Base-by-base conservation (phyloP, 2,113 vertebrate species). In the Mugil cephalus region DNA sequence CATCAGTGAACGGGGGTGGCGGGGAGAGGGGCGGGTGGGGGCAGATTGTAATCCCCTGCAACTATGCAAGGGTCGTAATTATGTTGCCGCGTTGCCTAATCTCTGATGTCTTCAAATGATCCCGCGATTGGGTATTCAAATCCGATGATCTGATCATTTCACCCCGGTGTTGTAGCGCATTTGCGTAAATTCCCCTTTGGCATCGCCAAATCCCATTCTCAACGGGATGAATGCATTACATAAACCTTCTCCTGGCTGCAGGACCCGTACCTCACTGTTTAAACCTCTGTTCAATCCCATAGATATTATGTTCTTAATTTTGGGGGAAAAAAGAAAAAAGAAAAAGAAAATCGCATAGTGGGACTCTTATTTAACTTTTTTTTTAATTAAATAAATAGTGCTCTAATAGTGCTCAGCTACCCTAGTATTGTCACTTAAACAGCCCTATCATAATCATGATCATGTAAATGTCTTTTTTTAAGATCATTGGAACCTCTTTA, bases 101-200 rank as follows among this genome's bases (percentile, higher is more conserved):
- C 88, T 90, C 86, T 80, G 60, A 84, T 80, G 60, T 89, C 79
- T 89, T 83, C 77, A 88, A 90, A 87, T 70, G 77, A 91, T 90
- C 77, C 82, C 56, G 67, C 64, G 81, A 91, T 90, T 88, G 91
- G 84, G 89, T 88, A 90, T 89, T 87, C 69, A 92, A 91, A 93
- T 88, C 85, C 82, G 36, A 83, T 82, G 72, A 89, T 85, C 87
- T 86, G 83, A 90, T 89, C 79, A 87, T 86, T 91, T 81, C 73
- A 79, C 66, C 81, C 80, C 48, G 50, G 21, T 46, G 75, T 87
- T 86, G 81, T 87, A 18, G 69, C 30, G 62, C 13, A 76, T 88
- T 87, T 81, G 77, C 80, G 60, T 60, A 77, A 81, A 85, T 63
- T 84, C 82, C 79, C 78, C 68, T 69, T 64, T 78, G 84, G 79